Base-by-base conservation (phyloP, 2,888 invertebrate species). In the Cerceris ruficornis region DNA sequence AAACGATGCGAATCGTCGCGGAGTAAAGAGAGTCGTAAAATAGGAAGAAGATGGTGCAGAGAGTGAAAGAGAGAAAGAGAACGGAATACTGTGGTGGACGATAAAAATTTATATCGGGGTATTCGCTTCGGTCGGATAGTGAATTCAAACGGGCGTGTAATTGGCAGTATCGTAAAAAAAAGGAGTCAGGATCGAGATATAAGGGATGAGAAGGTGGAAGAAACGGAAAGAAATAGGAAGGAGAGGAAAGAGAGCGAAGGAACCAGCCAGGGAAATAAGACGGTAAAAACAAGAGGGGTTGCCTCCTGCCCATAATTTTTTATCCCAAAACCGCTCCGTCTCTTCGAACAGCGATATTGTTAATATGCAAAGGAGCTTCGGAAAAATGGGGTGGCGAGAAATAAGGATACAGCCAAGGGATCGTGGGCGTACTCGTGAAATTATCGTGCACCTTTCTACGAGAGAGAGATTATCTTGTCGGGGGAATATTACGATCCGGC, bases 131-230 rank as follows among this genome's bases (percentile, higher is more conserved):
- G 86, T 87, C 82, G 86, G 89, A 90, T 90, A 91, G 91, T 91
- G 92, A 92, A 92, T 92, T 91, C 91, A 92, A 92, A 92, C 91
- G 90, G 88, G 90, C 92, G 92, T 92, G 91, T 92, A 92, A 92
- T 92, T 92, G 92, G 92, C 89, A 92, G 91, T 92, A 91, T 92
- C 92, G 91, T 92, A 92, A 92, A 92, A 85, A 90, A 91, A 88
- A 86, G 86, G 28, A 86, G 84, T 79, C 69, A 64, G 70, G 43
- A 55, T 75, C 81, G 83, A 67, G 72, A 65, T 14, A 71, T 77
- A 77, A 82, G 72, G 67, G 80, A 73, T 50, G 65, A 15, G 61
- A 66, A 55, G 67, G 66, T 39, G 70, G 72, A 41, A 42, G 59
- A 81, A 60, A 69, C 55, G 68, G 73, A 65, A 28, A 46, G 42